Percentiles rank a stretch among this genome's conserved stretches.
These are phyloP conservation scores for Echinarachnius parma DNA, from an alignment of 53 echinoderm and acorn worm species.

Conservation along the genomic window DNA sequence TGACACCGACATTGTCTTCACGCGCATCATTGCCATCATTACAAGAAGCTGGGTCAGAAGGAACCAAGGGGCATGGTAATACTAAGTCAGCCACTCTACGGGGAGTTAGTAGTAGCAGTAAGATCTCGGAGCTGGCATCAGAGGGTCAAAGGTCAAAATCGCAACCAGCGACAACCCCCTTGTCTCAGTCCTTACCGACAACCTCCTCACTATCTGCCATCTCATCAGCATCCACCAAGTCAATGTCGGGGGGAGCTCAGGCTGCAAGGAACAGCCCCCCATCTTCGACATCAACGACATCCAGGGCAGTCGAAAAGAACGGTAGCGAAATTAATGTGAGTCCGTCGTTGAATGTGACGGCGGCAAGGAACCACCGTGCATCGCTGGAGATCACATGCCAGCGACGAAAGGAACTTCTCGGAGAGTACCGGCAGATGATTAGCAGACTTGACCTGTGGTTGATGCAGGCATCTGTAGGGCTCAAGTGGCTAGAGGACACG, in stretches of 20 bases:
- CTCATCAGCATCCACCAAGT: too few relatives aligned
- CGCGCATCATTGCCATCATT: constrained; percentile 1
- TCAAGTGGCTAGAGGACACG: constrained; percentile 3
- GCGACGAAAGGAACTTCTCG: constrained; percentile 34
- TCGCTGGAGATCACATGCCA: constrained; percentile 32
- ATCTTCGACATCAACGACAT: constrained; percentile 12
- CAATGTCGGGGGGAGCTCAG: neutral
- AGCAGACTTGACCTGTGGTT: constrained; percentile 31
- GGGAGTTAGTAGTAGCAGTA: too few relatives aligned
- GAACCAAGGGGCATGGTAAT: neutral
- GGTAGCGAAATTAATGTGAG: neutral
- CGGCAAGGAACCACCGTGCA: neutral
- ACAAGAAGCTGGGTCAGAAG: neutral
- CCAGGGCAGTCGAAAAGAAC: neutral
- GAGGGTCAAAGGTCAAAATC: too few relatives aligned
- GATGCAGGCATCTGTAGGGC: neutral
- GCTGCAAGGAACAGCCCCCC: neutral
- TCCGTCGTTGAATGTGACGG: too few relatives aligned
- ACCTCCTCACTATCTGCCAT: too few relatives aligned
- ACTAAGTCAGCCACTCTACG: too few relatives aligned
- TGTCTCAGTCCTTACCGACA: too few relatives aligned
- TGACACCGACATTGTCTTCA: neutral
- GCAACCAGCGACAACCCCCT: too few relatives aligned
- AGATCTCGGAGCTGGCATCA: too few relatives aligned
- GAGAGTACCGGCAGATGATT: constrained; percentile 54